These are phyloP conservation scores for Serrognathus titanus DNA, from an alignment of 2,888 invertebrate species.

Conservation along the genomic window DNA sequence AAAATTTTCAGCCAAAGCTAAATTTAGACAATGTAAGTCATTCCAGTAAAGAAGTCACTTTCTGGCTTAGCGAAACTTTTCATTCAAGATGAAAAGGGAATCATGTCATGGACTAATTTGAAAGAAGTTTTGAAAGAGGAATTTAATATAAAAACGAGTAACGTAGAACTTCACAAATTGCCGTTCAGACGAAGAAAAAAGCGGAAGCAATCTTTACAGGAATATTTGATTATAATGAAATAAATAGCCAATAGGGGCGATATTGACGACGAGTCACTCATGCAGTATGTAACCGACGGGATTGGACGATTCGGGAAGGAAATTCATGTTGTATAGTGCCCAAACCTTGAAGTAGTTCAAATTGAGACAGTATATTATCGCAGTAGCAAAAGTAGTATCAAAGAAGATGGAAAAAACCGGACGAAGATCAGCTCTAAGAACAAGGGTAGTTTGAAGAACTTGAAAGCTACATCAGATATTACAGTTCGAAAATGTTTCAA, in stretches of 20 bases:
- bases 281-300: constrained; percentile 8
- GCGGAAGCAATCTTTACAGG: constrained; percentile 1
- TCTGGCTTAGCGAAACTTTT: no score
- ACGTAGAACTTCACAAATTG: no score
- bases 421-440: background rate
- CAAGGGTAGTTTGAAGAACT: background rate
- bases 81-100: no score
- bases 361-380: background rate
- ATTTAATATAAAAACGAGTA: no score
- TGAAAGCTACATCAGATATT: background rate
- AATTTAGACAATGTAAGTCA: no score
- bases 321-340: constrained; percentile 1
- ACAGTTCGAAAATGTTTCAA: background rate
- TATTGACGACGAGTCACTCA: constrained; percentile 3
- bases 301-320: background rate
- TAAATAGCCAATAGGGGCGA: constrained; percentile 5
- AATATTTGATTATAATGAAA: constrained; percentile 7
- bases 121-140: no score
- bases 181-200: background rate
- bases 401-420: background rate
- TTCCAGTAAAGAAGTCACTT: no score
- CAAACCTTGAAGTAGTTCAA: background rate
- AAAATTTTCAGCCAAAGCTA: no score
- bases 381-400: background rate
- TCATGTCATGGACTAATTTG: no score